Base-by-base conservation (phyloP, 2,797 vertebrate species). In the Diceros bicornis region DNA sequence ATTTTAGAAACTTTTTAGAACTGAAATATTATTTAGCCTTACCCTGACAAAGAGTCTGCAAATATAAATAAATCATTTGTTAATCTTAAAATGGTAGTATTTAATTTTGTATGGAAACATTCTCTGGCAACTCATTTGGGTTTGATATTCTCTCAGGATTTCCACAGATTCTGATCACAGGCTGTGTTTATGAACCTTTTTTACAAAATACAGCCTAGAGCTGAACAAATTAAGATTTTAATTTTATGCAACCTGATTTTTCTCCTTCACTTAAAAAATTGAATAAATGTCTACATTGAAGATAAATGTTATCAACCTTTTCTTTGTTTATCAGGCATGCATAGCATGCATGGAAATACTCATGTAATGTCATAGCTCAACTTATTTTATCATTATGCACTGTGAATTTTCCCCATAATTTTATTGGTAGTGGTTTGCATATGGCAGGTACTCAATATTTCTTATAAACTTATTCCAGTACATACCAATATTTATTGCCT, bases 161-260 rank as follows among this genome's bases (percentile, higher is more conserved):
- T 93, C 13, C 1, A 23, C 21, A 88, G 84, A 62, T 57, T 84
- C 12, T 87, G 57, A 90, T 84, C 75, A 59, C 8, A 79, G 68
- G 1, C 41, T 83, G 2, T 57, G 44, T 89, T 96, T 68, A 81
- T 94, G 71, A 95, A 81, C 11, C 6, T 86, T 62, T 37, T 77
- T 97, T 27, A 57, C 21, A 77, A 94, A 95, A 83, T n/a, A 68
- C 1, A 87, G 82, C 69, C 55, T 69, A 89, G 29, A 74, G 74
- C 87, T 44, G 64, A 94, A 34, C 62, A 69, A 69, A 92, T 96
- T 95, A 94, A 78, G 55, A 57, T 94, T 97, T 97, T 94, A 96
- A 94, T 95, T 97, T 96, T 93, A 94, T 59, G 77, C 62, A 94
- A 41, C 7, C 47, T 82, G 41, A 96, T 96, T 95, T 13, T 69